phyloP scores from a whole-genome alignment of 92 coral and sea anemone genomes.

The Nematostella vectensis region DNA sequence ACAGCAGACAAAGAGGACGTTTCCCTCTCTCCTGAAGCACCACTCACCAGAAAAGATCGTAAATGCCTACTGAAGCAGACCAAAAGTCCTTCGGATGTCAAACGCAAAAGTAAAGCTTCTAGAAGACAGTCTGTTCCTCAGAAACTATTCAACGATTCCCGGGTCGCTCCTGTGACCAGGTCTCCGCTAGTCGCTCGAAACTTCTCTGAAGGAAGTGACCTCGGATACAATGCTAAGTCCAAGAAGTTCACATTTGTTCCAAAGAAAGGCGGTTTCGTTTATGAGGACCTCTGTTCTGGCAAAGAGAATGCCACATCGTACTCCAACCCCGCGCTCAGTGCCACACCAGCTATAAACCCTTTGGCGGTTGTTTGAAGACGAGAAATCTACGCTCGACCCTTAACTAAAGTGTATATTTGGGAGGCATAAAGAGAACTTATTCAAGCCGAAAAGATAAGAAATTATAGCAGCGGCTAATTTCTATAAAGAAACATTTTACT shows the following conservation, averaged over 20 bases:
- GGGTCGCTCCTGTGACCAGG: constrained; percentile 52
- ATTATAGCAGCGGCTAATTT: no score
- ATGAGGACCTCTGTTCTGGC: constrained; percentile 59
- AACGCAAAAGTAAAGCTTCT: constrained; percentile 35
- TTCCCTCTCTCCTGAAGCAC: constrained; percentile 67
- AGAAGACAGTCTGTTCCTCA: constrained; percentile 76
- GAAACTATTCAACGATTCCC: constrained; percentile 59
- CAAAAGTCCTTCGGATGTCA: constrained; percentile 58
- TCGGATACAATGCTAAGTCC: constrained; percentile 30
- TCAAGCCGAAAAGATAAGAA: no score
- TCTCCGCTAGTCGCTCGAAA: constrained; percentile 88
- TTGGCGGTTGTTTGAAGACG: neutral
- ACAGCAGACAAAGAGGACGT: constrained; percentile 11
- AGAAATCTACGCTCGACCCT: no score
- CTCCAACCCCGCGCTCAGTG: no score
- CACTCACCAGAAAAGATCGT: constrained; percentile 58
- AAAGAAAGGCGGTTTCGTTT: constrained; percentile 29
- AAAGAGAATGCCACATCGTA: constrained; percentile 69
- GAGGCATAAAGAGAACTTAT: no score
- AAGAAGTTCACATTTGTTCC: constrained; percentile 39
- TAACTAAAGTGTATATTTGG: no score
- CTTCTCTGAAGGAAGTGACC: constrained; percentile 30
- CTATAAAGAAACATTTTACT: no score
- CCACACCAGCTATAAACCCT: neutral
- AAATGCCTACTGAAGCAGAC: constrained; percentile 59